Evolutionary conservation across 2,888 invertebrate species (phyloP).

Genomic region (Oligia fasciuncula): DNA sequence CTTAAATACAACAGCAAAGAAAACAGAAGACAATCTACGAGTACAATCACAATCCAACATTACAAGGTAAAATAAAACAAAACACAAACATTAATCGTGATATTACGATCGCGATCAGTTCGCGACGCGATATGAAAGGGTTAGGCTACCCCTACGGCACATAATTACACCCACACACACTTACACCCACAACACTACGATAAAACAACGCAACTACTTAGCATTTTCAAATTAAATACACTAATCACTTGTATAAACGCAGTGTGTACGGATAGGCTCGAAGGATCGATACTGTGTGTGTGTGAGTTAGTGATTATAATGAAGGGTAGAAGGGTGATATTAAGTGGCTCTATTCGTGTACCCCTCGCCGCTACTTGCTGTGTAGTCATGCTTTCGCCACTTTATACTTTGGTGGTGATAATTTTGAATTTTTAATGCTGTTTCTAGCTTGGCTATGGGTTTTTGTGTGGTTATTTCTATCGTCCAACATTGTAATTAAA

Average conservation of each 20-base stretch:
- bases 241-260: conserved; percentile 89
- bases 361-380: conserved; percentile 82
- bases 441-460: neutral
- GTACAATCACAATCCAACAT: conserved; percentile 48
- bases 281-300: conserved; percentile 86
- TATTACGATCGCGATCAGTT: conserved; percentile 84
- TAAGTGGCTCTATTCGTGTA: conserved; percentile 88
- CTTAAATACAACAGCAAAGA: neutral
- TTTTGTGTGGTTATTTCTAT: neutral
- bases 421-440: conserved; percentile 72
- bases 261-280: conserved; percentile 78
- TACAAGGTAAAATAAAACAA: conserved; percentile 66
- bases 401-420: conserved; percentile 83
- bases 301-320: conserved; percentile 88
- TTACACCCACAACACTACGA: conserved; percentile 77
- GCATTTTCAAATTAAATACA: conserved; percentile 90
- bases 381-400: conserved; percentile 86
- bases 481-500: neutral
- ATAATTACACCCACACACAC: conserved; percentile 81
- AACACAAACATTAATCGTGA: conserved; percentile 83
- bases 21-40: conserved; percentile 22
- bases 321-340: conserved; percentile 89
- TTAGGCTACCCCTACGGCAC: conserved; percentile 82
- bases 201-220: conserved; percentile 89
- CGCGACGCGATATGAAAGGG: conserved; percentile 85